Conservation (phyloP, 2,888 invertebrate genomes). For the Plutella xylostella region DNA sequence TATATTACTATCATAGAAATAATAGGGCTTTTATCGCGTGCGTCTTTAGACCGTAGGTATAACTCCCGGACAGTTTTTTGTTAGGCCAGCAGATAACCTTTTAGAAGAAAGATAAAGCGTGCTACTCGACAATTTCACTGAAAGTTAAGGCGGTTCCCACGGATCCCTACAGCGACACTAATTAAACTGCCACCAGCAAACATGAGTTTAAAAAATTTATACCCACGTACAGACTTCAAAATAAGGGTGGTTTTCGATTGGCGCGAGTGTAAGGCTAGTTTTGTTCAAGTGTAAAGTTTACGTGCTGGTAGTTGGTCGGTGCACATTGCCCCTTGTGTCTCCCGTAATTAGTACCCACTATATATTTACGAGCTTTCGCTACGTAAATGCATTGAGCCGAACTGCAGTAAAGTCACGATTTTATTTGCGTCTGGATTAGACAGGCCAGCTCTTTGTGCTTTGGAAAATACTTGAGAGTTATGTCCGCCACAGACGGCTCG, state of each 20-base stretch:
- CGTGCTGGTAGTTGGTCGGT: neutral
- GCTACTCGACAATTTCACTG: constrained; percentile 21
- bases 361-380: constrained; percentile 10
- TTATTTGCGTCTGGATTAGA: constrained; percentile 2
- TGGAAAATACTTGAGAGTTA: too few species aligned
- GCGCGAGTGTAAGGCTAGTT: neutral
- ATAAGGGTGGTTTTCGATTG: neutral
- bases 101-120: constrained; percentile 15
- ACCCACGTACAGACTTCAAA: too few species aligned
- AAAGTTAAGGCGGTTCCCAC: constrained; percentile 20
- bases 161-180: constrained; percentile 10
- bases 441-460: constrained; percentile 1
- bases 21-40: too few species aligned
- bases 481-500: too few species aligned
- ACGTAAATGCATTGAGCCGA: constrained; percentile 1
- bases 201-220: too few species aligned
- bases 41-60: too few species aligned
- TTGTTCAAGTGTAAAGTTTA: neutral
- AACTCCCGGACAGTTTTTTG: too few species aligned
- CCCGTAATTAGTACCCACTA: constrained; percentile 15
- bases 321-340: constrained; percentile 6
- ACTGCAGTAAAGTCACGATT: constrained; percentile 2
- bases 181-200: constrained; percentile 1
- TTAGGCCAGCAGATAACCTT: constrained; percentile 24
- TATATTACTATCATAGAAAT: too few species aligned